Percentiles rank a stretch among this genome's conserved stretches.
Evolutionary conservation across 2,888 invertebrate genomes (phyloP).

Genomic region (Phortica okadai): DNA sequence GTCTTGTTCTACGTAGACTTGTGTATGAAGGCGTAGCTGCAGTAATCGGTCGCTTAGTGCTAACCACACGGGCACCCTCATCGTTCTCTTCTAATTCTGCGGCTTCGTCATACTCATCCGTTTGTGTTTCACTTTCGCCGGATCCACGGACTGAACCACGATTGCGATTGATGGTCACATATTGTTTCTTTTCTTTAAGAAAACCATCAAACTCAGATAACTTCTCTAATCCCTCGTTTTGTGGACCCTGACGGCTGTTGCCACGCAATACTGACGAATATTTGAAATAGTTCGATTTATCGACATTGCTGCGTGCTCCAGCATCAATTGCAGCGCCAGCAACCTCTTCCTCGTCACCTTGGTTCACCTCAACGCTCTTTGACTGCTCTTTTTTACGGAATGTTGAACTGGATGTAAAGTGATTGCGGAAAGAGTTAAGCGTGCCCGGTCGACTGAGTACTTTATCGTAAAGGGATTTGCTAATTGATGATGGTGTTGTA

Average conservation of each 20-base stretch:
- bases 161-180: conserved; percentile 82
- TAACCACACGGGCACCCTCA: conserved; percentile 48
- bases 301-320: conserved; percentile 32
- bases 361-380: conserved; percentile 37
- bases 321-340: background rate
- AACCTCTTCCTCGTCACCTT: conserved; percentile 33
- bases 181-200: conserved; percentile 79
- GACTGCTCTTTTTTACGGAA: conserved; percentile 26
- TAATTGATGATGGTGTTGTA: conserved; percentile 82
- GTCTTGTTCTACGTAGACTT: conserved; percentile 83
- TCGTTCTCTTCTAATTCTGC: conserved; percentile 49
- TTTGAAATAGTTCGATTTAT: conserved; percentile 72
- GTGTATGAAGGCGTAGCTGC: conserved; percentile 81
- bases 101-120: conserved; percentile 55
- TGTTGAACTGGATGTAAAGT: conserved; percentile 9
- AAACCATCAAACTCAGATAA: conserved; percentile 74
- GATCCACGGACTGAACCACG: conserved; percentile 75
- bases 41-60: conserved; percentile 53
- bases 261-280: conserved; percentile 80
- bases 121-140: conserved; percentile 61
- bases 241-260: conserved; percentile 80
- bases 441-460: conserved; percentile 79
- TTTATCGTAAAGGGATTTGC: conserved; percentile 86
- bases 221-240: conserved; percentile 78
- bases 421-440: conserved; percentile 62